Percentiles rank a stretch among this genome's conserved stretches.
Evolutionary conservation across 1,140 invertebrate genomes (phyloP).

Genomic region (Drosophila aff.): DNA sequence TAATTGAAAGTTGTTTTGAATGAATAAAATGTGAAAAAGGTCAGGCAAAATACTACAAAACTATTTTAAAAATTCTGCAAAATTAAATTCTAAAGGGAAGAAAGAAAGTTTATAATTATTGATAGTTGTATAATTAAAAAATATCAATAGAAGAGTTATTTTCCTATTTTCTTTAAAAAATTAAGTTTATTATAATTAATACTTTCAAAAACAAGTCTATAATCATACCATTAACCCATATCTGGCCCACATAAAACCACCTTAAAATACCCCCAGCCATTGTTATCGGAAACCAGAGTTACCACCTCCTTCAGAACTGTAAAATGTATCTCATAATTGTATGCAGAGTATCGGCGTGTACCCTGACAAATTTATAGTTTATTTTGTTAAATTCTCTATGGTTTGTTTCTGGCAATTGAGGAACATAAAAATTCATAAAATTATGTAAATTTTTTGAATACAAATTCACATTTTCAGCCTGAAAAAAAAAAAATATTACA

Average conservation of each 20-base stretch:
- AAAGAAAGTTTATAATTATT: too few species aligned
- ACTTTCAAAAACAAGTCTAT: not conserved
- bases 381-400: slow-evolving; percentile 73
- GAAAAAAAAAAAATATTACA: slow-evolving; percentile 31
- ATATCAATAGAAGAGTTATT: too few species aligned
- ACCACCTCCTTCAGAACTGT: slow-evolving; percentile 9
- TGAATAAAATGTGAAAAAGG: not conserved
- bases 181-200: not conserved
- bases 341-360: slow-evolving; percentile 28
- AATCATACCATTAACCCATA: not conserved
- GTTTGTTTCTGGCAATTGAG: slow-evolving; percentile 76
- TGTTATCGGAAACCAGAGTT: not conserved
- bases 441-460: slow-evolving; percentile 71
- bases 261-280: not conserved
- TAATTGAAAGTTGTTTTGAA: not conserved
- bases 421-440: slow-evolving; percentile 55
- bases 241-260: not conserved
- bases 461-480: slow-evolving; percentile 30
- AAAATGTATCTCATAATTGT: slow-evolving; percentile 38
- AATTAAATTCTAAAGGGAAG: not conserved
- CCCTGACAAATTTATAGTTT: slow-evolving; percentile 73
- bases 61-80: not conserved
- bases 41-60: not conserved
- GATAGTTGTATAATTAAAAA: not conserved
- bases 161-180: not conserved